These are phyloP conservation scores for Thaumetopoea pityocampa DNA, from an alignment of 1,140 invertebrate genomes.

Conservation along the genomic window DNA sequence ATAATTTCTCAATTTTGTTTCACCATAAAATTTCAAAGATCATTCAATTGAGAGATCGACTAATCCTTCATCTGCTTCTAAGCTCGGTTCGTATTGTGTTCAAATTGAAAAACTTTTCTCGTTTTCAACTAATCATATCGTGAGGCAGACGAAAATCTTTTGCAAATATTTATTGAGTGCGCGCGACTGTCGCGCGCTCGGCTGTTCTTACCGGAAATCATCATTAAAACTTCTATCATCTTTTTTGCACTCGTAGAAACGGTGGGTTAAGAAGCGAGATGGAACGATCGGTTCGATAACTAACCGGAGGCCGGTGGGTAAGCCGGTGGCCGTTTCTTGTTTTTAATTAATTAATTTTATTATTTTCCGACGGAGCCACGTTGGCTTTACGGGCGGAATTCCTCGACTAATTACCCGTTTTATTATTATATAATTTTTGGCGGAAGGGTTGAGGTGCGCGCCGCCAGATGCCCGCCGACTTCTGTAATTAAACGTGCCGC, in stretches of 20 bases:
- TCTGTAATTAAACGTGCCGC: constrained; percentile 30
- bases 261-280: background rate
- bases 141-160: constrained; percentile 41
- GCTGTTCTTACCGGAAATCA: constrained; percentile 20
- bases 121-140: constrained; percentile 56
- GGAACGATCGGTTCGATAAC: background rate
- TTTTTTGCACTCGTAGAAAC: background rate
- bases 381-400: constrained; percentile 63
- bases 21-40: constrained; percentile 16
- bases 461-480: constrained; percentile 45
- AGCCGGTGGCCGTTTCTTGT: constrained; percentile 34
- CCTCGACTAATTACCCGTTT: constrained; percentile 64
- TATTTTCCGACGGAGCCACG: constrained; percentile 53
- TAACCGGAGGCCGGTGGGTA: background rate
- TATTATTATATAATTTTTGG: constrained; percentile 73
- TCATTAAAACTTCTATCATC: constrained; percentile 24
- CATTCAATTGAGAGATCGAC: constrained; percentile 51
- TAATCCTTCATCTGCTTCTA: constrained; percentile 38
- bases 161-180: constrained; percentile 56
- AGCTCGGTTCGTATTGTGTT: constrained; percentile 46
- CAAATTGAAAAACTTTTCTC: constrained; percentile 69
- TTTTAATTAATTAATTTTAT: constrained; percentile 74
- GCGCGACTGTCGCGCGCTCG: constrained; percentile 27
- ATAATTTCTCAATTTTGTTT: no score
- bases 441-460: constrained; percentile 59